Base-by-base conservation (phyloP, 2,888 invertebrate species). In the Leptothorax acervorum region DNA sequence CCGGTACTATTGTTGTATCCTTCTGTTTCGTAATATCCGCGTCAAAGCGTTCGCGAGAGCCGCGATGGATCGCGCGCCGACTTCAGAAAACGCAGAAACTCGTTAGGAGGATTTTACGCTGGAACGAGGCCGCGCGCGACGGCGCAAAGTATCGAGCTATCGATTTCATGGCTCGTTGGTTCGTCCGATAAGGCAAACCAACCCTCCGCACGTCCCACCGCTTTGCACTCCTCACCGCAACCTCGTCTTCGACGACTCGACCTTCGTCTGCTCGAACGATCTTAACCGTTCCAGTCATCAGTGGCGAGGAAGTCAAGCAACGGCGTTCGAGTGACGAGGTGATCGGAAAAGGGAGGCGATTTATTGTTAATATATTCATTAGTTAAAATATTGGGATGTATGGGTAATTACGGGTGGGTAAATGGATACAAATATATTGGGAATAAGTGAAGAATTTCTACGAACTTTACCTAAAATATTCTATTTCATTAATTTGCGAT, bases 71-170 rank as follows among this genome's bases (percentile, higher is more conserved):
- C 85, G 73, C 86, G 73, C 51, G 82, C 48, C 75, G 82, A 82
- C 81, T 89, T 90, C 68, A 78, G 89, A 87, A 89, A 90, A 90
- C 84, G 90, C 88, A 86, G 89, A 90, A 90, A 90, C 90, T 90
- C 88, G 90, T 90, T 90, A 90, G 86, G 76, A 85, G 83, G 89
- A 90, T 90, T 90, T 90, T 85, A 90, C 85, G 89, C 12, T 78
- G 88, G 83, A 89, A 89, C 85, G 86, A 89, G 88, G 89, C 87
- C 85, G 87, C 86, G 89, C 89, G 89, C 90, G 89, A 85, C 88
- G 90, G 90, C 89, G 90, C 89, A 88, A 90, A 89, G 89, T 90
- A 90, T 90, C 90, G 90, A 90, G 89, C 90, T 90, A 90, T 90
- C 90, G 90, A 90, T 90, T 90, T 90, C 90, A 90, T 84, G 88